phyloP scores from a whole-genome alignment of 1,140 invertebrate species.

The Ectropis grisescens region DNA sequence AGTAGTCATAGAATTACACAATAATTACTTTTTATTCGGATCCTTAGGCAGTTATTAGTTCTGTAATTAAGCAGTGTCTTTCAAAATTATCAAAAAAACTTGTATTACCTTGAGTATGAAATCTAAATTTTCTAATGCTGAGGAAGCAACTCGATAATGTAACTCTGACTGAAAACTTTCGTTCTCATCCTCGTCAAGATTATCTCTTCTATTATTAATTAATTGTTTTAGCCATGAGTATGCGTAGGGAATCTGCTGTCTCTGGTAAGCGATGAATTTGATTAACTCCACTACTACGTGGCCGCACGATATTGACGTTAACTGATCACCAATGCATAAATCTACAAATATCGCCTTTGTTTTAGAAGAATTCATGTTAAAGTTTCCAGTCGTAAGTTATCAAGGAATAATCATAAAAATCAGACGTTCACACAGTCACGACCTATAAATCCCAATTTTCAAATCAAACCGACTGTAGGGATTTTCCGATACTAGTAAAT shows the following conservation, averaged over 20 bases:
- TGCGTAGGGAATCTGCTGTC: conserved; percentile 60
- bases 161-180: conserved; percentile 53
- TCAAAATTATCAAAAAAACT: too few relatives aligned
- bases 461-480: too few relatives aligned
- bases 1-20: too few relatives aligned
- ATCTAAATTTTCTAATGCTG: conserved; percentile 54
- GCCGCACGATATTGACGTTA: conserved; percentile 56
- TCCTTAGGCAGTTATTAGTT: too few relatives aligned
- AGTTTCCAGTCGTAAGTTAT: too few relatives aligned
- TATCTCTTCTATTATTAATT: conserved; percentile 44
- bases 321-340: conserved; percentile 51
- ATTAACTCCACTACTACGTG: conserved; percentile 59
- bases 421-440: too few relatives aligned
- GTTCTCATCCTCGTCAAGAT: conserved; percentile 20
- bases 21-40: too few relatives aligned
- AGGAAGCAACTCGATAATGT: conserved; percentile 51
- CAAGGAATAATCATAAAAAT: too few relatives aligned
- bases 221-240: conserved; percentile 63
- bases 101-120: conserved; percentile 54
- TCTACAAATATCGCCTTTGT: conserved; percentile 10
- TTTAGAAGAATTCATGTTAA: too few relatives aligned
- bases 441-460: too few relatives aligned
- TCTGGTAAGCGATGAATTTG: conserved; percentile 62
- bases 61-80: too few relatives aligned
- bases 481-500: too few relatives aligned